Base-by-base conservation (phyloP, 1,140 invertebrate species). In the Cydia amplana region DNA sequence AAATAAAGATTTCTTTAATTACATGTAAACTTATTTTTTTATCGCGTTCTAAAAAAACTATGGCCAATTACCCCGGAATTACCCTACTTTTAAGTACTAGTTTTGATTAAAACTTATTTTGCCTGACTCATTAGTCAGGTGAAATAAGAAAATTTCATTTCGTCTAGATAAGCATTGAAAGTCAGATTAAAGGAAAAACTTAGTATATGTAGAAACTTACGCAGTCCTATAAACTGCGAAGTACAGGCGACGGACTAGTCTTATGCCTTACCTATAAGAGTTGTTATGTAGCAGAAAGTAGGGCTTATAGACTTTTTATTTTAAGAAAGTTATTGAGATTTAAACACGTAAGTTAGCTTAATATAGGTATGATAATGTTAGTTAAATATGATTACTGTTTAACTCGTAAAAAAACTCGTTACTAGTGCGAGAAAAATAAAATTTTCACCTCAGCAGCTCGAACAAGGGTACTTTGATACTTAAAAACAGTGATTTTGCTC, bases 171-270 rank as follows among this genome's bases (percentile, higher is more conserved):
- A 32, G 32, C 32, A 40, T 70, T 70, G 65, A 40, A 70, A 70
- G 65, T 70, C 12, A 10, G 65, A 70, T 65, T 65, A 65, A 70
- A 18, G 65, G 32, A 70, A 70, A 70, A 70, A 67, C 12, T 67
- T 40, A 36, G 65, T 70, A 40, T 70, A 70, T 40, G 32, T 18
- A 65, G 28, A 40, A 40, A 70, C 32, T 70, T 40, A 18, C 32
- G 28, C 23, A 70, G 12, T 70, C 14, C 4, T 70, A 70, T 40
- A 40, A 70, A 70, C 14, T 18, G 65, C 18, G 64, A 70, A 70
- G 28, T 70, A 36, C 65, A 40, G 65, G 16, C 4, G 65, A 70
- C 65, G 32, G 16, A 40, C 64, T 67, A 67, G 16, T 67, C 3
- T 51, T 16, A 51, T n/a, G 28, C 14, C 28, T 67, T 40, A n/a